Evolutionary conservation across 2,113 vertebrate species (phyloP).

Genomic region (Elaphurus davidianus): DNA sequence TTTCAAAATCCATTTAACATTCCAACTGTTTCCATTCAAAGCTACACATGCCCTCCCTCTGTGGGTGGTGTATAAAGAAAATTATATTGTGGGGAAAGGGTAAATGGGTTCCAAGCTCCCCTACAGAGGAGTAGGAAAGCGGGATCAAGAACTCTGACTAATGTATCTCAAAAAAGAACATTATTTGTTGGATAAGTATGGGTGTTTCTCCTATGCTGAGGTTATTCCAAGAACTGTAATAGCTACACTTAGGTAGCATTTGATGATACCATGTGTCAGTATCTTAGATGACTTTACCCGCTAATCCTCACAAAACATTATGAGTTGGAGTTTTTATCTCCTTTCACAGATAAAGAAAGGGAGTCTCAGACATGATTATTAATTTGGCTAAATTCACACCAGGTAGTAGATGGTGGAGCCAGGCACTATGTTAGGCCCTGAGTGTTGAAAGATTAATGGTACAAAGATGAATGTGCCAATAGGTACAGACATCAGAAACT

Average conservation of each 20-base stretch:
- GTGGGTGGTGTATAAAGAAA: background rate
- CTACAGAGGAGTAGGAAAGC: background rate
- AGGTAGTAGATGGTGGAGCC: constrained; percentile 23
- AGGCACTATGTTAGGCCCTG: background rate
- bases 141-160: background rate
- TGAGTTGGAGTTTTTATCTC: constrained; percentile 16
- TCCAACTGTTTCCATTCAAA: background rate
- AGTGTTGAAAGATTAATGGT: background rate
- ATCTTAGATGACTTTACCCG: constrained; percentile 17
- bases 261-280: background rate
- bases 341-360: constrained; percentile 45
- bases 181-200: background rate
- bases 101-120: background rate
- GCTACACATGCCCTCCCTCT: background rate
- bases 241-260: background rate
- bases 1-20: constrained; percentile 23
- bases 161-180: background rate
- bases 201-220: background rate
- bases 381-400: background rate
- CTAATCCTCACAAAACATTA: background rate
- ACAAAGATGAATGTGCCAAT: background rate
- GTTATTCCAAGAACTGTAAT: background rate
- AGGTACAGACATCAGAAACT: background rate
- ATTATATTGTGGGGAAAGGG: background rate
- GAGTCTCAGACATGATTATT: background rate